Evolutionary conservation across 30 jellyfish, hydroid and myxozoan species (phyloP).

Genomic region (Sanderia malayensis): DNA sequence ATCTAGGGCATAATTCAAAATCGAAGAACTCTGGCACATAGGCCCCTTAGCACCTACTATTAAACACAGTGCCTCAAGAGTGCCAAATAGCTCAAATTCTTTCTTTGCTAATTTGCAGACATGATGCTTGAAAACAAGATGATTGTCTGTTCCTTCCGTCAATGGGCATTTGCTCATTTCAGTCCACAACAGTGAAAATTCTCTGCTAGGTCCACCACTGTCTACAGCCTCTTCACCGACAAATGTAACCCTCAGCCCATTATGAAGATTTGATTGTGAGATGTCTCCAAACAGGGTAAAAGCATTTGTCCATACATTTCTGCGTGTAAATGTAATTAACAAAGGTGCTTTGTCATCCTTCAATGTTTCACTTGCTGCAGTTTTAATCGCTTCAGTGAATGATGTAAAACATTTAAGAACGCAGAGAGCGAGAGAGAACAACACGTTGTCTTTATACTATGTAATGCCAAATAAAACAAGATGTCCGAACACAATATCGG

Average conservation of each 20-base stretch:
- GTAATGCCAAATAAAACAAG: too few relatives aligned
- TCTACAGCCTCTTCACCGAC: conserved; percentile 12
- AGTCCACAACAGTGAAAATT: conserved; percentile 7
- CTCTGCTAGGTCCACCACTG: conserved; percentile 23
- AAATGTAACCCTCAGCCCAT: conserved; percentile 5
- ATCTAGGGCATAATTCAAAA: conserved; percentile 1
- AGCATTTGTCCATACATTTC: conserved; percentile 13
- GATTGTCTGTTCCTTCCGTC: conserved; percentile 13
- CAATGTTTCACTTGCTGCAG: conserved; percentile 12
- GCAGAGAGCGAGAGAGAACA: too few relatives aligned
- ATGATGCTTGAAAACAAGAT: conserved; percentile 13
- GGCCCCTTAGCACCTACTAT: conserved; percentile 20
- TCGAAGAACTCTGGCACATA: conserved; percentile 13
- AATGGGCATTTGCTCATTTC: conserved; percentile 16
- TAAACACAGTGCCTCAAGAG: conserved; percentile 12
- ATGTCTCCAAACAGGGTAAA: conserved; percentile 6
- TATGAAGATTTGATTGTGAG: conserved; percentile 10
- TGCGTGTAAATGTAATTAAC: conserved; percentile 12
- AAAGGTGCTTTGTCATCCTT: conserved; percentile 2
- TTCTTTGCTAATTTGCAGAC: conserved; percentile 14
- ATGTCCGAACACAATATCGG: background rate
- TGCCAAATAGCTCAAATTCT: conserved; percentile 9
- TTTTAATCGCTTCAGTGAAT: conserved; percentile 1
- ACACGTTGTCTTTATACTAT: too few relatives aligned
- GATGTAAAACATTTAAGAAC: too few relatives aligned